These are phyloP conservation scores for Eupithecia vulgata DNA, from an alignment of 2,888 invertebrate species.

Conservation along the genomic window DNA sequence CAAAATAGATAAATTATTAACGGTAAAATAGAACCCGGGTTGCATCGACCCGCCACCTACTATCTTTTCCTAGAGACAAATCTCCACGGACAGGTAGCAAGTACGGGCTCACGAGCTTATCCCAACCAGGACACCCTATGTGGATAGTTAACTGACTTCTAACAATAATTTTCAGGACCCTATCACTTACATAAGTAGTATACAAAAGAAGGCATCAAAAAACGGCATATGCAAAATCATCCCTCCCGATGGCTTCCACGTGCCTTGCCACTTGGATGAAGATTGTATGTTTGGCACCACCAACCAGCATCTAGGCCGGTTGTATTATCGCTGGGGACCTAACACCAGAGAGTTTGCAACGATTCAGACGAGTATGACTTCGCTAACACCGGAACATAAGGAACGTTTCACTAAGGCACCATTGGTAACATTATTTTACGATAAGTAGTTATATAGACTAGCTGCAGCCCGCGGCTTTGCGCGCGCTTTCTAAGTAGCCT, in stretches of 20 bases:
- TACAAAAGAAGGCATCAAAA: slow-evolving; percentile 10
- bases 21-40: no score
- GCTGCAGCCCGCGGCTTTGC: no score
- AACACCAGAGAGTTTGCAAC: slow-evolving; percentile 93
- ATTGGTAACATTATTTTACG: slow-evolving; percentile 83
- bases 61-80: no score
- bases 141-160: neutral
- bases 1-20: neutral
- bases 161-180: slow-evolving; percentile 26
- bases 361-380: slow-evolving; percentile 86
- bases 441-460: neutral
- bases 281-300: slow-evolving; percentile 94
- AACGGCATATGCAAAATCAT: slow-evolving; percentile 94
- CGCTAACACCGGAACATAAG: slow-evolving; percentile 5
- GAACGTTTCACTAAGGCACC: slow-evolving; percentile 85
- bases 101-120: neutral
- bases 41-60: no score
- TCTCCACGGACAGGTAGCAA: no score
- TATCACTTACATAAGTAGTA: slow-evolving; percentile 14
- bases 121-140: neutral
- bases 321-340: slow-evolving; percentile 95
- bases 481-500: no score
- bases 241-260: slow-evolving; percentile 90
- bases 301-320: slow-evolving; percentile 95
- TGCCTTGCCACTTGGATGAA: slow-evolving; percentile 91